Percentiles rank a stretch among this genome's conserved stretches.
These are phyloP conservation scores for Eleutherodactylus coqui DNA, from an alignment of 2,797 vertebrate species.

Conservation along the genomic window DNA sequence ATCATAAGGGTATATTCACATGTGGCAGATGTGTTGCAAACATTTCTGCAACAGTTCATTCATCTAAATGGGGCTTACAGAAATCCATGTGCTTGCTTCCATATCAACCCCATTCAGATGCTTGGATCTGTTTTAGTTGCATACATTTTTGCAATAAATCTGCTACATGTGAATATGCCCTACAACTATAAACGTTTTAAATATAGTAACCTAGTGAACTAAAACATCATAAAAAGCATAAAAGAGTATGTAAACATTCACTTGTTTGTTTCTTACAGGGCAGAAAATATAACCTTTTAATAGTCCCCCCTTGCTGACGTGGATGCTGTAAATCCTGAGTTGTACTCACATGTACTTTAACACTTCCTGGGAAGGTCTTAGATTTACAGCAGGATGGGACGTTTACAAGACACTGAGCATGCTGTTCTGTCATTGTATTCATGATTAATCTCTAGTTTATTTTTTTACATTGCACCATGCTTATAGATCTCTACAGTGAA, in stretches of 20 bases:
- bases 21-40: no score
- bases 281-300: not conserved
- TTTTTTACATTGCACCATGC: conserved; percentile 10
- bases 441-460: not conserved
- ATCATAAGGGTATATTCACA: not conserved
- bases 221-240: not conserved
- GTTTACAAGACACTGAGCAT: conserved; percentile 22
- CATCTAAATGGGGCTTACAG: no score
- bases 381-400: conserved; percentile 30
- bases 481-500: conserved; percentile 10
- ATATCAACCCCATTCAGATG: no score
- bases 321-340: not conserved
- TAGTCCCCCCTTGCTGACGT: not conserved
- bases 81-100: no score
- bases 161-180: no score
- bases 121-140: no score
- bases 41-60: no score
- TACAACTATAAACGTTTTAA: no score
- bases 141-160: no score
- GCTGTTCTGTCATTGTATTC: not conserved
- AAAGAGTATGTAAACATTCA: not conserved
- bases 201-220: not conserved
- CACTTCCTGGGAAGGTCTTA: not conserved
- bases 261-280: not conserved
- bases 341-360: not conserved